Conservation (phyloP, 2,888 invertebrate genomes). For the Lydus trimaculatus region DNA sequence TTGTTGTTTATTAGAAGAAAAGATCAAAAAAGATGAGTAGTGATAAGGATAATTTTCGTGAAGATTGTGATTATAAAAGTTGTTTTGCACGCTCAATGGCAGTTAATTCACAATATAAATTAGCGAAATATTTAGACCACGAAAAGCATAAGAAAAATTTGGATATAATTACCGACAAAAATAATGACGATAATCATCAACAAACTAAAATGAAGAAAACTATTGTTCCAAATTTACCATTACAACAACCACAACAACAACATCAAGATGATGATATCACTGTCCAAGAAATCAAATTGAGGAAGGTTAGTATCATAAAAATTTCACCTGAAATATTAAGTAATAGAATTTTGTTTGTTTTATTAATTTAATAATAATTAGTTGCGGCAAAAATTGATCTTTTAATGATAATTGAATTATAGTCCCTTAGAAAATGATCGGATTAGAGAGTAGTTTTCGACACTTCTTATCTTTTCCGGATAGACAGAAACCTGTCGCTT, state of each 20-base stretch:
- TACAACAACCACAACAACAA: no score
- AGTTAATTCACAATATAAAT: constrained; percentile 55
- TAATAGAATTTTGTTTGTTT: not conserved
- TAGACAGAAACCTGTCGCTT: not conserved
- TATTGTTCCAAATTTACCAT: not conserved
- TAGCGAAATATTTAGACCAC: constrained; percentile 35
- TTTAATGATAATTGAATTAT: not conserved
- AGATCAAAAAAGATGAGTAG: constrained; percentile 38
- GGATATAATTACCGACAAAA: not conserved
- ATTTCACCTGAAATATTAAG: not conserved
- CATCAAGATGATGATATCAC: not conserved
- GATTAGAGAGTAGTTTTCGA: not conserved
- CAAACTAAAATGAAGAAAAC: not conserved
- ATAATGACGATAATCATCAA: not conserved
- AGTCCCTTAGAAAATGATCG: not conserved
- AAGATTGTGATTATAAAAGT: constrained; percentile 54
- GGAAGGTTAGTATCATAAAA: constrained; percentile 38
- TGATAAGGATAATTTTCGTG: constrained; percentile 36
- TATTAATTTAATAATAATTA: not conserved
- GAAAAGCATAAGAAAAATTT: not conserved
- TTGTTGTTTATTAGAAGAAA: not conserved
- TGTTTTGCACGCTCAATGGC: constrained; percentile 58
- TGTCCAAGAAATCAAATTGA: constrained; percentile 35
- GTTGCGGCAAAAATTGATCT: not conserved
- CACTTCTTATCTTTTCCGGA: not conserved